These are phyloP conservation scores for Macroramphosus scolopax DNA, from an alignment of 2,797 vertebrate species.

Conservation along the genomic window DNA sequence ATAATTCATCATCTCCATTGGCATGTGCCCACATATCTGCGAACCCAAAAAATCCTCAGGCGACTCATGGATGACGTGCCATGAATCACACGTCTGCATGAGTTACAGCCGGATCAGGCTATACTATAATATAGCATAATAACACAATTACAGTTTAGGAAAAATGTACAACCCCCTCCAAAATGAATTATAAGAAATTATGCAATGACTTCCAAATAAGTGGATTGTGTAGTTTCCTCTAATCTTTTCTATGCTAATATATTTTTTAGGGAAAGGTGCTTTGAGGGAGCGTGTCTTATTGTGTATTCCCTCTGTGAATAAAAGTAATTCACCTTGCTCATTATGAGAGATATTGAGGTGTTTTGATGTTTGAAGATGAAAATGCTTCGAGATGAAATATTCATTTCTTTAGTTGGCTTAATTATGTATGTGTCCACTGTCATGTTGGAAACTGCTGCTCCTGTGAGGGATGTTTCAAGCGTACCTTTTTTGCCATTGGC, in stretches of 20 bases:
- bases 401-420: slow-evolving; percentile 66
- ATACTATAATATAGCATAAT: slow-evolving; percentile 44
- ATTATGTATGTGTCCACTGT: slow-evolving; percentile 78
- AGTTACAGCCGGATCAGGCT: slow-evolving; percentile 39
- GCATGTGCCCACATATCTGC: slow-evolving; percentile 27
- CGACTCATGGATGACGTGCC: slow-evolving; percentile 32
- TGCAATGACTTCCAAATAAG: slow-evolving; percentile 9
- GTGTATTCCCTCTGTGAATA: slow-evolving; percentile 58
- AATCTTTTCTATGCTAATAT: slow-evolving; percentile 10
- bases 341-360: slow-evolving; percentile 69
- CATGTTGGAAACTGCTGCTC: slow-evolving; percentile 61
- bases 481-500: slow-evolving; percentile 70
- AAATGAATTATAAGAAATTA: background rate
- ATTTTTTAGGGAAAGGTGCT: slow-evolving; percentile 35
- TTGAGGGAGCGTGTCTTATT: slow-evolving; percentile 44
- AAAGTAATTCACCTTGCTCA: slow-evolving; percentile 64
- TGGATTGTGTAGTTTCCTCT: background rate
- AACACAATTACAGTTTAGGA: slow-evolving; percentile 35
- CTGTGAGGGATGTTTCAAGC: slow-evolving; percentile 69
- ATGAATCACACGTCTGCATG: too few species aligned
- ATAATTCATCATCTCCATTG: slow-evolving; percentile 37
- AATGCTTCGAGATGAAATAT: slow-evolving; percentile 73
- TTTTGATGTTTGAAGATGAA: slow-evolving; percentile 76
- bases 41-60: slow-evolving; percentile 41
- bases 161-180: background rate